Base-by-base conservation (phyloP, 2,797 vertebrate species). In the Micromesistius poutassou region DNA sequence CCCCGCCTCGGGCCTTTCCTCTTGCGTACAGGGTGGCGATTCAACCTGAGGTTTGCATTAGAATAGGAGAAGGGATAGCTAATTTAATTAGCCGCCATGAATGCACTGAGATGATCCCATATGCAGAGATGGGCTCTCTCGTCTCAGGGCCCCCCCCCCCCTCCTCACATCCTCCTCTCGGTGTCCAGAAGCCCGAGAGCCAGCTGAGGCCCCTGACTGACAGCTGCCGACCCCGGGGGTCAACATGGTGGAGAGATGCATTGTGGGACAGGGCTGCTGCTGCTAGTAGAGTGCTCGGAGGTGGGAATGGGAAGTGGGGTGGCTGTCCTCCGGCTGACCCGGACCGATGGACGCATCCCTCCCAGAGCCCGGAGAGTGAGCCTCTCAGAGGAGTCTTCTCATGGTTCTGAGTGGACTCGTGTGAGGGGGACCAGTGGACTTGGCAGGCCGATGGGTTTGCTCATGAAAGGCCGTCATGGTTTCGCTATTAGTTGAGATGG, bases 11-110 rank as follows among this genome's bases (percentile, higher is more conserved):
- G 86, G 89, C 89, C 80, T 87, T 91, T 91, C 90, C 92, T 89
- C 87, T 91, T 88, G 87, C 89, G 85, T 91, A 89, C 86, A 88
- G 89, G 87, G 89, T 87, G 86, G 86, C 33, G 81, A 91, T 91
- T 91, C 90, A 94, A 93, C 92, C 92, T 94, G 94, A 94, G 92
- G 92, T 94, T 94, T 94, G 93, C 88, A 93, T 94, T 94, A 94
- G 93, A 93, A 92, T 89, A 91, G 92, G 92, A 91, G 91, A 90
- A 93, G 93, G 76, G 89, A 92, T 84, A 84, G 87, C 92, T 94
- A 95, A 95, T 95, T 94, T 35, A 94, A 95, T 95, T 95, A 95
- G 74, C 84, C 88, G 72, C 89, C 90, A 93, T 94, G 93, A 94
- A 94, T 94, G 94, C 91, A 91, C 92, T 92, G 93, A 92, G 93